These are phyloP conservation scores for Oreotrochilus melanogaster DNA, from an alignment of 2,113 vertebrate species.

Conservation along the genomic window DNA sequence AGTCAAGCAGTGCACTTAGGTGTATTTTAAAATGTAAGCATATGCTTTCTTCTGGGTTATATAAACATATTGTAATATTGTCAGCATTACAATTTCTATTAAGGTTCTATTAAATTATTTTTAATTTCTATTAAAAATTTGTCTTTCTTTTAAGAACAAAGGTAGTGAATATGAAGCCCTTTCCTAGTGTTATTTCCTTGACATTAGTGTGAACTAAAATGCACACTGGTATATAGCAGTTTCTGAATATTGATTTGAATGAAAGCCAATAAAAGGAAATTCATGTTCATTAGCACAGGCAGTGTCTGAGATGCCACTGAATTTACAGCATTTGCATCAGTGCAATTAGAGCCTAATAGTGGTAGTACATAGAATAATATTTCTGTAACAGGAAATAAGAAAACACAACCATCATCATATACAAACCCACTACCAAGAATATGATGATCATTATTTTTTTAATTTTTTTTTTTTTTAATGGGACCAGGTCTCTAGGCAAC, in stretches of 20 bases:
- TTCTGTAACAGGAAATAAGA: conserved; percentile 16
- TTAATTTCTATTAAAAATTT: not conserved
- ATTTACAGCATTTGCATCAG: conserved; percentile 29
- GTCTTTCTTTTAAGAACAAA: not conserved
- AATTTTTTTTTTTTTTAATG: not conserved
- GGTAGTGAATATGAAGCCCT: not conserved
- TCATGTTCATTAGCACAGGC: not conserved
- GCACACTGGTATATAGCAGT: not conserved
- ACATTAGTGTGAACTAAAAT: not conserved
- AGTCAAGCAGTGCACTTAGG: not conserved
- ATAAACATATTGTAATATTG: not conserved
- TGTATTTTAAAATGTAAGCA: not conserved
- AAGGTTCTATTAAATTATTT: not conserved
- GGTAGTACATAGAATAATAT: not conserved
- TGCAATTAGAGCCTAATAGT: conserved; percentile 29
- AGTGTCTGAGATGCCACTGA: not conserved
- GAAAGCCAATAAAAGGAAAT: not conserved
- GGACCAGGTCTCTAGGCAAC: not conserved
- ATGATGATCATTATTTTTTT: not conserved
- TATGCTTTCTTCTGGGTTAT: not conserved
- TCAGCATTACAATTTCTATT: not conserved
- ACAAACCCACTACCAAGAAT: not conserved
- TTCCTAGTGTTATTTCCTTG: not conserved
- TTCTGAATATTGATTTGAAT: conserved; percentile 1
- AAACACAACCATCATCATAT: not conserved